These are phyloP conservation scores for Nannoperca australis DNA, from an alignment of 2,797 vertebrate genomes.

Conservation along the genomic window DNA sequence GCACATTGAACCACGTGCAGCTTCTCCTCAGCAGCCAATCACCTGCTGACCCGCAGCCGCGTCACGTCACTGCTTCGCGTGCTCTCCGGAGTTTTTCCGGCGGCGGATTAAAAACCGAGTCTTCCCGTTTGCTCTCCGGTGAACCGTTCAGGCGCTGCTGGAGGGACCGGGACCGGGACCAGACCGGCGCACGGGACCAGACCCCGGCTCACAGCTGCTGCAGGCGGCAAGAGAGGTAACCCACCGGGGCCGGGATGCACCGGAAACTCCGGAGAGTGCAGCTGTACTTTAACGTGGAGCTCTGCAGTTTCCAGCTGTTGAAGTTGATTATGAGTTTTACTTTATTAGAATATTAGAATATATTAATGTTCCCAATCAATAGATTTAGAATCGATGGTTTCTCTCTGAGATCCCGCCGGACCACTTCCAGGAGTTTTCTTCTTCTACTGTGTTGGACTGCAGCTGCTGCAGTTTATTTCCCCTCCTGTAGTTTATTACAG, in stretches of 20 bases:
- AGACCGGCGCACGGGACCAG: neutral
- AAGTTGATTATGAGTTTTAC: no score
- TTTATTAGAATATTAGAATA: no score
- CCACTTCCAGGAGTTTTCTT: no score
- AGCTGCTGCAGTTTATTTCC: no score
- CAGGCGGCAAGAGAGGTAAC: neutral
- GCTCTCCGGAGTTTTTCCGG: neutral
- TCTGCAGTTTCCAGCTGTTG: neutral
- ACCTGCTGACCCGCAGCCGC: constrained; percentile 58
- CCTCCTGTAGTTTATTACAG: no score
- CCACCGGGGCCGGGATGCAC: neutral
- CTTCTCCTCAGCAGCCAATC: constrained; percentile 53
- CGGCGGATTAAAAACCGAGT: constrained; percentile 1
- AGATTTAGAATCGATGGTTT: no score
- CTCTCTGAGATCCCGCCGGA: no score
- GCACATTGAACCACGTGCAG: constrained; percentile 7
- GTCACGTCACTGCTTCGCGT: constrained; percentile 38
- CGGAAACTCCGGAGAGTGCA: neutral
- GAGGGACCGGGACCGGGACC: constrained; percentile 2
- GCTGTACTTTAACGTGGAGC: neutral
- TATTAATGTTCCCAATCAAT: no score
- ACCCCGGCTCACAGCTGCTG: neutral
- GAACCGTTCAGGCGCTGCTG: constrained; percentile 1
- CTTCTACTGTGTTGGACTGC: no score
- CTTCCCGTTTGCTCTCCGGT: constrained; percentile 7